Evolutionary conservation across 1,140 invertebrate species (phyloP).

Genomic region (Gonatopus flavifemur): DNA sequence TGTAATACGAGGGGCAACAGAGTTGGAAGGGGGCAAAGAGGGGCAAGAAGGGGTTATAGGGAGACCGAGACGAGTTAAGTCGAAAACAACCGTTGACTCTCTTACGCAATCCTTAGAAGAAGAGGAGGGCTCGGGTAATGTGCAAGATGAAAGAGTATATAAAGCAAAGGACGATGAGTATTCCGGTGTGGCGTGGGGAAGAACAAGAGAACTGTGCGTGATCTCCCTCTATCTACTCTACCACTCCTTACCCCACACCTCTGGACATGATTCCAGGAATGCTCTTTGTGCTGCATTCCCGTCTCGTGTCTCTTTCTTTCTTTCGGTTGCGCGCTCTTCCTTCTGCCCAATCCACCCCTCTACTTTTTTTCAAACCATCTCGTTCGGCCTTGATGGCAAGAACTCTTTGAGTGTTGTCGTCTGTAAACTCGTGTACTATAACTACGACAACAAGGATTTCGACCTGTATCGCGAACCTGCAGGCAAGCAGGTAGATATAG

Average conservation of each 20-base stretch:
- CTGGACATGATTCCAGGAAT: conserved; percentile 47
- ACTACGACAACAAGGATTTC: conserved; percentile 4
- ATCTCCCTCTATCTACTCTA: background rate
- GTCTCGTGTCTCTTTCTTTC: conserved; percentile 7
- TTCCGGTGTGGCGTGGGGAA: background rate
- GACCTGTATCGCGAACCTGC: background rate
- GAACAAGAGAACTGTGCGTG: background rate
- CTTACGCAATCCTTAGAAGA: conserved; percentile 35
- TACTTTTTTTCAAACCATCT: conserved; percentile 9
- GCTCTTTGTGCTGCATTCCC: conserved; percentile 47
- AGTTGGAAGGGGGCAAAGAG: conserved; percentile 7
- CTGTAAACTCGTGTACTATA: conserved; percentile 19
- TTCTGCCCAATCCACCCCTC: background rate
- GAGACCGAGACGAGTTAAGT: conserved; percentile 16
- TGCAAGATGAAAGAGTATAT: background rate
- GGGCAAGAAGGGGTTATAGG: too few species aligned
- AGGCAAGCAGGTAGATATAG: background rate
- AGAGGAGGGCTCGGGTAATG: conserved; percentile 14
- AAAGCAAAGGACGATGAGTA: background rate
- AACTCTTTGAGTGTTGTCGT: conserved; percentile 28
- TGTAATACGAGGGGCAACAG: too few species aligned
- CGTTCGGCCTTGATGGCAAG: conserved; percentile 36
- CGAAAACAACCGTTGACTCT: conserved; percentile 46
- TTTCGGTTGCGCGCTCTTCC: conserved; percentile 3
- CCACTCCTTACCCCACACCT: conserved; percentile 4